Conservation (phyloP, 2,888 invertebrate species). For the Lampropteryx suffumata region DNA sequence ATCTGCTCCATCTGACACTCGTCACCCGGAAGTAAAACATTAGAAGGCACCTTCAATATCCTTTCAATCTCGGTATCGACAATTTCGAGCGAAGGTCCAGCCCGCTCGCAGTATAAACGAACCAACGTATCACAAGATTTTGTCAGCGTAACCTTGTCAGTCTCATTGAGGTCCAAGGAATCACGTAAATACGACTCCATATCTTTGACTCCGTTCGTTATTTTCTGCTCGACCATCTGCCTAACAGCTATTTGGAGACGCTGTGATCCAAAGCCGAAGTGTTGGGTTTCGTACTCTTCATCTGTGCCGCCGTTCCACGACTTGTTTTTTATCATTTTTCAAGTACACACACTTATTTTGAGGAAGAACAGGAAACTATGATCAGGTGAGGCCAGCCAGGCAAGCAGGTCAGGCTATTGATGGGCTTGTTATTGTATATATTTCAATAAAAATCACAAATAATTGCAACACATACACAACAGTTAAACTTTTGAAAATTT, state of each 20-base stretch:
- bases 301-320: constrained; percentile 69
- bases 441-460: too few relatives aligned
- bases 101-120: constrained; percentile 63
- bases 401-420: too few relatives aligned
- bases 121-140: constrained; percentile 68
- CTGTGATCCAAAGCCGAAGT: constrained; percentile 75
- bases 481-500: too few relatives aligned
- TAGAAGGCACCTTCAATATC: constrained; percentile 62
- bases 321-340: constrained; percentile 60
- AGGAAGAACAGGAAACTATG: too few relatives aligned
- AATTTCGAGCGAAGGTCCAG: constrained; percentile 57
- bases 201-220: constrained; percentile 63
- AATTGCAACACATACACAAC: too few relatives aligned
- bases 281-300: constrained; percentile 78
- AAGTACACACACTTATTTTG: too few relatives aligned
- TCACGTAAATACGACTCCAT: constrained; percentile 67
- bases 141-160: constrained; percentile 61
- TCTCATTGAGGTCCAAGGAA: constrained; percentile 65
- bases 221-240: constrained; percentile 74
- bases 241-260: constrained; percentile 71
- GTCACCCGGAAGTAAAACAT: constrained; percentile 67
- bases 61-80: constrained; percentile 70
- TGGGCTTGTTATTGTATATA: too few relatives aligned
- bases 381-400: too few relatives aligned
- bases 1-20: constrained; percentile 64